Evolutionary conservation across 2,797 vertebrate genomes (phyloP).

Genomic region (Orientallactaga sibirica): DNA sequence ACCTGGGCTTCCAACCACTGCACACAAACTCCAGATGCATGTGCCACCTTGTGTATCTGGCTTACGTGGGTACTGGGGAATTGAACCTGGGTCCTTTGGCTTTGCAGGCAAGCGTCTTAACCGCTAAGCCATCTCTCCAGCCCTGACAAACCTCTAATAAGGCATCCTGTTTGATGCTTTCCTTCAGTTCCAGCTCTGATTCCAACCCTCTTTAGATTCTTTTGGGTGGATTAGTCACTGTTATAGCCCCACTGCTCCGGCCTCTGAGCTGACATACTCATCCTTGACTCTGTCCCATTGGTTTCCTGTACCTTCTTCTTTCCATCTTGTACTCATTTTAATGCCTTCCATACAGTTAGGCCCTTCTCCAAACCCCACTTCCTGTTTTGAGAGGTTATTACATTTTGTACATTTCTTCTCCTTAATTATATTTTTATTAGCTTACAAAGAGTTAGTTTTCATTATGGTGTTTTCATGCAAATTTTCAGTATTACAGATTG

Average conservation of each 20-base stretch:
- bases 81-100: too few species aligned
- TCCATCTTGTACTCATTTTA: background rate
- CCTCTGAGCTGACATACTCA: background rate
- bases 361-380: background rate
- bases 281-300: background rate
- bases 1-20: too few species aligned
- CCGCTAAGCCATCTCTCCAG: too few species aligned
- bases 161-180: background rate
- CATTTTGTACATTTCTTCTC: background rate
- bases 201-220: background rate
- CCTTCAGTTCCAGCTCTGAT: background rate
- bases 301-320: background rate
- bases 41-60: too few species aligned
- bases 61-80: too few species aligned
- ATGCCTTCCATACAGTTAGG: background rate
- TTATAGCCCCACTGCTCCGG: accelerated
- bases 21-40: too few species aligned
- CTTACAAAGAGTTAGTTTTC: background rate
- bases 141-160: background rate
- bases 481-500: too few species aligned
- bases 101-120: too few species aligned
- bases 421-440: background rate
- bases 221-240: background rate
- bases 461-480: too few species aligned
- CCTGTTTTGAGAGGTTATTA: constrained; percentile 24